Conservation (phyloP, 2,797 vertebrate species). For the Intellagama lesueurii region DNA sequence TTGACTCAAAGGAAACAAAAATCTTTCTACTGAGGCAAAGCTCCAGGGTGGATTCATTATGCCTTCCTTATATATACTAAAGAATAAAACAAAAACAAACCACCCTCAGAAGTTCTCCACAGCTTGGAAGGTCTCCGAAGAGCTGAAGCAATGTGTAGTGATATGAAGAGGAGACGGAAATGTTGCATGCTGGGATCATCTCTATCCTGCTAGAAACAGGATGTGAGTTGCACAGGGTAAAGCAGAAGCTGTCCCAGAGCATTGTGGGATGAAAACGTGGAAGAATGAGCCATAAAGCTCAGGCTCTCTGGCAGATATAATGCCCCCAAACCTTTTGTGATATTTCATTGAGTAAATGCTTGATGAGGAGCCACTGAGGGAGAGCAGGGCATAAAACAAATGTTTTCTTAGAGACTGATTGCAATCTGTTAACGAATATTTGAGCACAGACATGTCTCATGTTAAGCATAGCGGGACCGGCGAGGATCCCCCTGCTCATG, state of each 20-base stretch:
- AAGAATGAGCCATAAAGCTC: background rate
- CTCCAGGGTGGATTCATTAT: background rate
- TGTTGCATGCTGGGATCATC: background rate
- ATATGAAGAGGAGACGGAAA: conserved; percentile 12
- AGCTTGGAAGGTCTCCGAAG: conserved; percentile 19
- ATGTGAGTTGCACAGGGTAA: background rate
- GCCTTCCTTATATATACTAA: background rate
- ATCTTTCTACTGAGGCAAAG: background rate
- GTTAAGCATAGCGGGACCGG: too few species aligned
- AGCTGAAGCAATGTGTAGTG: background rate
- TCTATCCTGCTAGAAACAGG: background rate
- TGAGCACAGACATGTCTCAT: too few species aligned
- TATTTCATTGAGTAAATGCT: background rate
- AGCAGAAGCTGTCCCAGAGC: background rate
- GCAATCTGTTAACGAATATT: background rate
- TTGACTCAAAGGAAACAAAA: conserved; percentile 26
- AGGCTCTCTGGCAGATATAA: conserved; percentile 14
- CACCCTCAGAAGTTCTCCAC: background rate
- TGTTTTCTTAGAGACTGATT: background rate
- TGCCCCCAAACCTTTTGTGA: conserved; percentile 1
- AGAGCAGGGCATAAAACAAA: conserved; percentile 4
- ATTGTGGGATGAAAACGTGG: conserved; percentile 9
- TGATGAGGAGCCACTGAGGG: background rate
- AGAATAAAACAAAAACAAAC: too few species aligned
- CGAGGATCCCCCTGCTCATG: too few species aligned